Percentiles rank a stretch among this genome's conserved stretches.
Conservation (phyloP, 1,140 invertebrate species). For the Neelides sp. region DNA sequence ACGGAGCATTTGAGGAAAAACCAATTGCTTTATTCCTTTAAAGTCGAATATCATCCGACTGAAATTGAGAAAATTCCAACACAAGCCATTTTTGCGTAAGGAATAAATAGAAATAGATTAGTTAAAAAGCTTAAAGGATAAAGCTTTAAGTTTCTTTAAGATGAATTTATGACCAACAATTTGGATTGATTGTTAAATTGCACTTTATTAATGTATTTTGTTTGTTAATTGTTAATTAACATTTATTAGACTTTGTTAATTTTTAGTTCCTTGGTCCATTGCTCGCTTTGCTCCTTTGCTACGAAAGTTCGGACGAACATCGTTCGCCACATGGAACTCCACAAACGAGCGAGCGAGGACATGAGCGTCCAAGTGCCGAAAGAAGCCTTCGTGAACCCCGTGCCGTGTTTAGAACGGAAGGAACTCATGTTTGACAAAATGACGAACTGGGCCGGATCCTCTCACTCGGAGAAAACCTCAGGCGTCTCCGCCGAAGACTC, state of each 20-base stretch:
- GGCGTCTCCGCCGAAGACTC: slow-evolving; percentile 17
- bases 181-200: not conserved
- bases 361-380: slow-evolving; percentile 37
- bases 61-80: slow-evolving; percentile 51
- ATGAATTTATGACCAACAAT: too few species aligned
- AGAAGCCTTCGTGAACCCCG: slow-evolving; percentile 51
- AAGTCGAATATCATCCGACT: slow-evolving; percentile 42
- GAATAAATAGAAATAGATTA: too few species aligned
- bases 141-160: too few species aligned
- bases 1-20: slow-evolving; percentile 32
- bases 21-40: slow-evolving; percentile 33
- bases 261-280: slow-evolving; percentile 39
- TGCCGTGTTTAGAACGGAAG: slow-evolving; percentile 59
- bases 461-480: slow-evolving; percentile 40
- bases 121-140: too few species aligned
- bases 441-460: slow-evolving; percentile 63
- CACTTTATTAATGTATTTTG: too few species aligned
- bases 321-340: slow-evolving; percentile 53
- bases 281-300: slow-evolving; percentile 50
- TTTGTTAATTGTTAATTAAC: too few species aligned
- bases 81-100: slow-evolving; percentile 48
- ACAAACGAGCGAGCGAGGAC: slow-evolving; percentile 35
- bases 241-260: not conserved
- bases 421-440: slow-evolving; percentile 73
- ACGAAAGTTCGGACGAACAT: slow-evolving; percentile 64